phyloP scores from a whole-genome alignment of 1,140 invertebrate species.

The Pseudomyrmex dendroicus region DNA sequence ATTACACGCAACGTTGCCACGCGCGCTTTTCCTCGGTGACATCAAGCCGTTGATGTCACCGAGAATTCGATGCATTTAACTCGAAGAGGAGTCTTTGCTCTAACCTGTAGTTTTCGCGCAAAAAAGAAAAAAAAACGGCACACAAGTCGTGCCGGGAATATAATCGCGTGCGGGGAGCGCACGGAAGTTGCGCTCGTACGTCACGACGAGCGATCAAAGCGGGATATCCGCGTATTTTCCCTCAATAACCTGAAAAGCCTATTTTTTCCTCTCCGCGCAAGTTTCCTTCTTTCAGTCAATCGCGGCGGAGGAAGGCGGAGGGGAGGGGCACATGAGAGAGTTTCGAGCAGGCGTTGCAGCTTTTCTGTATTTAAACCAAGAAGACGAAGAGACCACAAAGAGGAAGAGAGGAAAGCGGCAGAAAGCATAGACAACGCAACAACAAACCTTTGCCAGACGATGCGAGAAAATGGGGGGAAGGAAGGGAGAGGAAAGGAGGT shows the following conservation, averaged over 20 bases:
- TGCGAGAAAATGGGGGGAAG: background rate
- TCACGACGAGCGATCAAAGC: conserved; percentile 18
- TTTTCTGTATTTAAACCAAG: background rate
- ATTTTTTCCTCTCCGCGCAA: background rate
- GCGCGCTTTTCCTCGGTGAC: background rate
- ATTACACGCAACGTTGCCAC: background rate
- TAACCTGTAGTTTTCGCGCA: conserved; percentile 17
- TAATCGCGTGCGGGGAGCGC: background rate
- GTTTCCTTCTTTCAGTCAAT: background rate
- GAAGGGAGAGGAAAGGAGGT: background rate
- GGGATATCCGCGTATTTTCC: conserved; percentile 25
- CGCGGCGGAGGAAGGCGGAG: background rate
- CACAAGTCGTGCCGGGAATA: conserved; percentile 57
- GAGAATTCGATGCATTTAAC: conserved; percentile 65
- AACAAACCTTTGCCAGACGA: conserved; percentile 12
- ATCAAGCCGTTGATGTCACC: conserved; percentile 8
- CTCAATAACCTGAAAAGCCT: background rate
- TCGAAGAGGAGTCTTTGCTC: conserved; percentile 61
- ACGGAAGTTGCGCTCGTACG: background rate
- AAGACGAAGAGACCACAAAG: background rate
- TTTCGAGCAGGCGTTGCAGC: background rate
- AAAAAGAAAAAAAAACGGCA: conserved; percentile 62
- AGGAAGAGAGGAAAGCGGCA: background rate
- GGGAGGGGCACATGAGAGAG: background rate
- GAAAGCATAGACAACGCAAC: conserved; percentile 2